Evolutionary conservation across 1,140 invertebrate genomes (phyloP).

Genomic region (Heliconius hermathena): DNA sequence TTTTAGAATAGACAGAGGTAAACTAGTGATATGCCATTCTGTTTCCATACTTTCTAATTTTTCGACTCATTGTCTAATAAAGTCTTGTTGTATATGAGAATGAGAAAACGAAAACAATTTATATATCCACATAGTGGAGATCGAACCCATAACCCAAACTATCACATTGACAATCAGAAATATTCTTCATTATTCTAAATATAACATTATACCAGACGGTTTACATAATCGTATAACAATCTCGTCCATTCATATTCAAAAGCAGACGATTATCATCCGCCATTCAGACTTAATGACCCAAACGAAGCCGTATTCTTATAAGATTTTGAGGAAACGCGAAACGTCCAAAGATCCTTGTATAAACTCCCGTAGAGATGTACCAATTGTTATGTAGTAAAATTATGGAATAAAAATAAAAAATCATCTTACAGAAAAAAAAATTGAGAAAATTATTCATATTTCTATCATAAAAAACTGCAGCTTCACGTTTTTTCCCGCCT

Average conservation of each 20-base stretch:
- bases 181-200: background rate
- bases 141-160: too few species aligned
- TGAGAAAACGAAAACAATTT: too few species aligned
- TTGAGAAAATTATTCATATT: background rate
- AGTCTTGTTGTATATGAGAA: too few species aligned
- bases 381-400: background rate
- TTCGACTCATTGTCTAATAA: too few species aligned
- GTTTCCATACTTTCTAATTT: too few species aligned
- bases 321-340: background rate
- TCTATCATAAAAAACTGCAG: background rate
- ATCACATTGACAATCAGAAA: background rate
- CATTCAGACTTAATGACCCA: constrained; percentile 8
- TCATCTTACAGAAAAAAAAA: background rate
- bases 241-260: background rate
- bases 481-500: too few species aligned
- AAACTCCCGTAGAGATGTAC: background rate
- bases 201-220: background rate
- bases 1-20: too few species aligned
- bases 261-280: background rate
- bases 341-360: background rate
- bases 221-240: constrained; percentile 4
- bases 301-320: background rate
- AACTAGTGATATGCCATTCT: too few species aligned
- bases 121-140: background rate
- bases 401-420: background rate